Conservation (phyloP, 2,113 vertebrate genomes). For the Phylloscopus trochiloides region DNA sequence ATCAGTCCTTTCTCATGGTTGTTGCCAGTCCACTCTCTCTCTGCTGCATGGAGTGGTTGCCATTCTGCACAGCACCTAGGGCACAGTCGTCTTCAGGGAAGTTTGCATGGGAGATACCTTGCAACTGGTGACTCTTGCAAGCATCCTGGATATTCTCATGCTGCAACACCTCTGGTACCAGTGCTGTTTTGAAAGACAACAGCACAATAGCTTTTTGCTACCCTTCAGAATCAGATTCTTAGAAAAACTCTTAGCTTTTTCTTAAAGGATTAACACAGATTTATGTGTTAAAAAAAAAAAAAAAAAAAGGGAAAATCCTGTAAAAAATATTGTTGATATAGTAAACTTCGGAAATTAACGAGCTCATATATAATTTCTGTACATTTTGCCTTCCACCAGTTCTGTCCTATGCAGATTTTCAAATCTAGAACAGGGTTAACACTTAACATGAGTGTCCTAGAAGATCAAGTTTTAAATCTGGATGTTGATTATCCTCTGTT, state of each 20-base stretch:
- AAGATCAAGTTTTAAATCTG: neutral
- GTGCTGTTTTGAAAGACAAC: neutral
- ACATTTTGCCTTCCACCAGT: neutral
- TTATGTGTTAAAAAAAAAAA: neutral
- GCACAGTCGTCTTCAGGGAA: neutral
- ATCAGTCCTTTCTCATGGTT: accelerated
- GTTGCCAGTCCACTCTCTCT: neutral
- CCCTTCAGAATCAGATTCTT: neutral
- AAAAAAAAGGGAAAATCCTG: neutral
- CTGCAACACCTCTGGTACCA: neutral
- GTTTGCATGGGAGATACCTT: neutral
- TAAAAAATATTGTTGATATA: neutral
- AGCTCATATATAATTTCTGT: neutral
- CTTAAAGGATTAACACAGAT: neutral
- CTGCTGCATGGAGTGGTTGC: neutral
- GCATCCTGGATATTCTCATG: neutral
- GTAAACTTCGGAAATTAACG: neutral
- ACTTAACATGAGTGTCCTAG: neutral
- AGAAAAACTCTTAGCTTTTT: neutral
- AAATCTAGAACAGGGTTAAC: neutral
- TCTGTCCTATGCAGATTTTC: neutral
- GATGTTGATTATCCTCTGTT: neutral
- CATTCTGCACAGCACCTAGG: accelerated
- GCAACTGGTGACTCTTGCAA: neutral
- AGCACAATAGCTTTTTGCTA: neutral